These are phyloP conservation scores for Alfaro cultratus DNA, from an alignment of 2,797 vertebrate species.

Conservation along the genomic window DNA sequence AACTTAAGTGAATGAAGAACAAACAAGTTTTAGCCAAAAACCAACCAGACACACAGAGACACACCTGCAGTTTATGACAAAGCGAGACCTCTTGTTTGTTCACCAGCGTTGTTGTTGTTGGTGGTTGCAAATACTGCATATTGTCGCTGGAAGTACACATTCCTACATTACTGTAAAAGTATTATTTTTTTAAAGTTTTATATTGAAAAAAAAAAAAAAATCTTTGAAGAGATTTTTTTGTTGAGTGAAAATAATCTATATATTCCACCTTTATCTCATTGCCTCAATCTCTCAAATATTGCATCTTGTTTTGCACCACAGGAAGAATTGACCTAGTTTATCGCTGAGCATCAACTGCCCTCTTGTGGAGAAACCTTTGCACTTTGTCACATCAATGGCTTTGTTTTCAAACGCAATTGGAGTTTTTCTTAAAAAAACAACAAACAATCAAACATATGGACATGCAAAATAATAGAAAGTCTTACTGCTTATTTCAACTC, in stretches of 20 bases:
- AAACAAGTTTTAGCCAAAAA: too few species aligned
- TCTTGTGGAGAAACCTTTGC: not conserved
- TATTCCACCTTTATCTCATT: not conserved
- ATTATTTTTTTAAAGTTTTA: too few species aligned
- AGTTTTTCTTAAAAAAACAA: too few species aligned
- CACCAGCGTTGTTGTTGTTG: too few species aligned
- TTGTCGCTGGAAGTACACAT: too few species aligned
- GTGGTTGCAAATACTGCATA: too few species aligned
- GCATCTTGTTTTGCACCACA: not conserved
- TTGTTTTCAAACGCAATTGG: not conserved
- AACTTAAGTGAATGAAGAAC: too few species aligned
- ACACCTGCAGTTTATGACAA: too few species aligned
- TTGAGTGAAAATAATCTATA: not conserved
- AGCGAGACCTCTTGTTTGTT: too few species aligned
- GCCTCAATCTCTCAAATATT: not conserved
- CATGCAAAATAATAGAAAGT: not conserved
- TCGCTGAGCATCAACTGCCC: not conserved
- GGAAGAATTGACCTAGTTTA: not conserved
- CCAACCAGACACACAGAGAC: too few species aligned
- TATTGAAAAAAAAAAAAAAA: too few species aligned
- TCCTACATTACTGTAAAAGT: too few species aligned
- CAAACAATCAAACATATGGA: not conserved
- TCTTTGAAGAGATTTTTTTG: not conserved
- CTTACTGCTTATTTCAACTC: not conserved
- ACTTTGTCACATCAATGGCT: not conserved